Conservation (phyloP, 2,888 invertebrate species). For the Orthosia gothica region DNA sequence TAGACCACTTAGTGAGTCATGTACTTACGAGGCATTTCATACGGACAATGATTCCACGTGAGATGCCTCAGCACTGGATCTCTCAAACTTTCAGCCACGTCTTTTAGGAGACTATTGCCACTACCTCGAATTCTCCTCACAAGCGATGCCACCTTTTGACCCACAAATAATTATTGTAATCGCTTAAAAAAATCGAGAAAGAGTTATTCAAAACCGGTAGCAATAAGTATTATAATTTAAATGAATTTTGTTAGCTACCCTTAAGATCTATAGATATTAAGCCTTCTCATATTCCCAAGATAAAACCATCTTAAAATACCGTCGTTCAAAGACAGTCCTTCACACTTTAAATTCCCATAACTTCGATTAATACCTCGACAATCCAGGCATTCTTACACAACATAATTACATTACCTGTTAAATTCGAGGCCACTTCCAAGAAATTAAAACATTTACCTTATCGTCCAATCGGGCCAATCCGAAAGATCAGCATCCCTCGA, state of each 20-base stretch:
- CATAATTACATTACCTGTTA: constrained; percentile 46
- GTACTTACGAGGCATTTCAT: too few relatives aligned
- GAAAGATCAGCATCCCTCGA: constrained; percentile 41
- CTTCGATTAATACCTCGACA: constrained; percentile 20
- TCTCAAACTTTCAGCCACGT: too few relatives aligned
- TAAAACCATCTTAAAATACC: constrained; percentile 13
- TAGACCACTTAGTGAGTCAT: too few relatives aligned
- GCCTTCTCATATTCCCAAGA: constrained; percentile 20
- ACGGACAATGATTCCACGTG: too few relatives aligned
- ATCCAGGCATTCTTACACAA: constrained; percentile 23
- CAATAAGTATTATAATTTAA: not conserved
- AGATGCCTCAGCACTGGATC: too few relatives aligned
- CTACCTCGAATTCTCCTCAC: too few relatives aligned
- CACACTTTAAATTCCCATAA: constrained; percentile 48
- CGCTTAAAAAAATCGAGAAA: not conserved
- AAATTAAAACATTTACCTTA: constrained; percentile 66
- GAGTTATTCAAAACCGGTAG: not conserved
- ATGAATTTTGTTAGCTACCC: not conserved
- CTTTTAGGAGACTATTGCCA: too few relatives aligned
- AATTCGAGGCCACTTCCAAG: constrained; percentile 56
- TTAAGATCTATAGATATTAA: not conserved
- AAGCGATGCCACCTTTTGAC: too few relatives aligned
- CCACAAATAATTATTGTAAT: too few relatives aligned
- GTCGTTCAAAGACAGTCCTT: not conserved
- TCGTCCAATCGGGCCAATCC: constrained; percentile 35